Evolutionary conservation across 2,113 vertebrate species (phyloP), one percentile per base, ranked within the genome.

Genomic region (Psephotus haematonotus): DNA sequence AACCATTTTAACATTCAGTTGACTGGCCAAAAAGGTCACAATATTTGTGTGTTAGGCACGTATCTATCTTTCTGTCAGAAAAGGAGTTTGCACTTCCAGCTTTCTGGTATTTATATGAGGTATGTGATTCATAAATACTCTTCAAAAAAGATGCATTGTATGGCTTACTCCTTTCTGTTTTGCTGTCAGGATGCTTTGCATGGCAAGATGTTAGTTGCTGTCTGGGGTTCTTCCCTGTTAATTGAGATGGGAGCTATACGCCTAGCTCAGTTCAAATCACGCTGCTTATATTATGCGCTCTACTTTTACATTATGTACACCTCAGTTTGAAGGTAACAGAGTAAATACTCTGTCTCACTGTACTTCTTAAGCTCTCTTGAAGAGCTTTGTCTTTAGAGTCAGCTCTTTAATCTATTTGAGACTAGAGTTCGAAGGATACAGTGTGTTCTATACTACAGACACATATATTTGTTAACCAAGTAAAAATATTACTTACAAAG

Each of bases 151-250:
- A 55, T 22, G 27, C 39, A n/a, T 25, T 7, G 28, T 71, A 4
- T 60, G 33, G 33, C 24, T n/a, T 63, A 13, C 24, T 43, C 19
- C 13, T 67, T 87, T 50, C 17, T 52, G 27, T 65, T 49, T 49
- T 83, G 24, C 41, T 67, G 0, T 65, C 0, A 0, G 77, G 20
- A 25, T 77, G 2, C 11, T 75, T 83, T 43, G 19, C 14, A 0
- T 29, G 6, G 15, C 33, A 17, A 23, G 44, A 41, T 57, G 33
- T 41, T 55, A 52, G 24, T 49, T 91, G 47, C 29, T 90, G 10
- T 75, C 47, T 46, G 29, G 33, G 71, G 23, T 60, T 27, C 10
- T 59, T 74, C n/a, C n/a, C 27, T 47, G 9, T 39, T 74, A 29
- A 39, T 33, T 63, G 24, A 35, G 46, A 23, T 29, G 23, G 29